Base-by-base conservation (phyloP, 2,113 vertebrate genomes). In the Bothrops jararaca region DNA sequence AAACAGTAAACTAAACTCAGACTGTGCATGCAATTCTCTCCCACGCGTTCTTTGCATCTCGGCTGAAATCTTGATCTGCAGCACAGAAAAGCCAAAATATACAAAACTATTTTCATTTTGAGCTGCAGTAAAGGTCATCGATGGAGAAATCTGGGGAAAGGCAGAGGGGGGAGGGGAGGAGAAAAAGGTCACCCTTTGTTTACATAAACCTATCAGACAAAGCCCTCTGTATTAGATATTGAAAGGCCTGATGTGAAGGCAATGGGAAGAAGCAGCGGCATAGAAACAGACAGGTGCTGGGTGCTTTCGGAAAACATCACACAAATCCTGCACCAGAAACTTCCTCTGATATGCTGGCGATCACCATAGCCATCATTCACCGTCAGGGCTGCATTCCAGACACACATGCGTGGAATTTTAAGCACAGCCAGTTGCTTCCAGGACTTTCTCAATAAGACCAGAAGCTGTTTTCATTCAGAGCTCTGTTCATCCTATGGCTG, bases 401-500 rank as follows among this genome's bases (percentile, higher is more conserved):
- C 89, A 88, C 23, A 50, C 92, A 93, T 0, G 0, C 23, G 85
- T 87, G 87, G 92, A 53, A 80, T 89, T 90, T 93, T 91, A 89
- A 91, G 92, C 74, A 13, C 85, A 60, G 74, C 5, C 42, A 92
- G 34, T 5, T 86, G 53, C 91, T 86, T 90, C 0, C 87, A 24
- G 39, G 85, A 92, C 39, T 54, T 74, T 86, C 87, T 74, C 91
- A 94, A 90, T 26, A 90, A 89, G 50, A 42, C 45, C 15, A 90
- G 92, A 93, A 92, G 85, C 80, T n/a, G 48, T 89, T 64, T 60
- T 89, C 39, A 54, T 90, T 85, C 89, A 91, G 69, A 91, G 86
- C 45, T 52, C 45, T 52, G 34, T 34, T 93, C 89, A 23, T 88
- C 86, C 57, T 86, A 7, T n/a, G 24, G 53, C 64, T 91, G 90